These are phyloP conservation scores for Temnothorax curvispinosus DNA, from an alignment of 1,140 invertebrate genomes.

Conservation along the genomic window DNA sequence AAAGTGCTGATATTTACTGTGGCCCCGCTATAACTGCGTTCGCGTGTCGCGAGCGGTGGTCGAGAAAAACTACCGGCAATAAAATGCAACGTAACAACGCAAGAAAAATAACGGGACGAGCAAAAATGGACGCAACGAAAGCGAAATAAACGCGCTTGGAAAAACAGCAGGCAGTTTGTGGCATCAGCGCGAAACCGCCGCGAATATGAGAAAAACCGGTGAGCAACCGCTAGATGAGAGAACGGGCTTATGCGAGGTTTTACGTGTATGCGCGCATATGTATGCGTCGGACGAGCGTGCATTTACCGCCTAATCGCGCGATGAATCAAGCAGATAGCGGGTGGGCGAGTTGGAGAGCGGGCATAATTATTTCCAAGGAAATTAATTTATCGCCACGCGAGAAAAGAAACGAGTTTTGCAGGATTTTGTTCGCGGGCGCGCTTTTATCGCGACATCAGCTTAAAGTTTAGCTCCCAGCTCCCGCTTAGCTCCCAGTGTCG, in stretches of 20 bases:
- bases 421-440: neutral
- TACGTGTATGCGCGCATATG: neutral
- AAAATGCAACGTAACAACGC: constrained; percentile 46
- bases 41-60: constrained; percentile 27
- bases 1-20: constrained; percentile 15
- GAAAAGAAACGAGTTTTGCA: constrained; percentile 31
- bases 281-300: constrained; percentile 32
- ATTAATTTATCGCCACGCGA: constrained; percentile 64
- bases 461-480: neutral
- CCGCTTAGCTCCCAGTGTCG: neutral
- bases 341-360: constrained; percentile 34
- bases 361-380: constrained; percentile 58
- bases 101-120: constrained; percentile 54
- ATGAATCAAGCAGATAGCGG: constrained; percentile 62
- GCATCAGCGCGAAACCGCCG: constrained; percentile 34
- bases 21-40: constrained; percentile 23
- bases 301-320: constrained; percentile 50
- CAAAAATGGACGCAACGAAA: constrained; percentile 39
- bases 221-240: constrained; percentile 45
- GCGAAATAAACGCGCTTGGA: constrained; percentile 61
- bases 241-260: constrained; percentile 17
- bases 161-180: constrained; percentile 49
- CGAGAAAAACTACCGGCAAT: constrained; percentile 27
- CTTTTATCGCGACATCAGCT: constrained; percentile 36
- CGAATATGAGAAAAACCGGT: constrained; percentile 53